Evolutionary conservation across 2,888 invertebrate species (phyloP).

Genomic region (Odontocolon sp.): DNA sequence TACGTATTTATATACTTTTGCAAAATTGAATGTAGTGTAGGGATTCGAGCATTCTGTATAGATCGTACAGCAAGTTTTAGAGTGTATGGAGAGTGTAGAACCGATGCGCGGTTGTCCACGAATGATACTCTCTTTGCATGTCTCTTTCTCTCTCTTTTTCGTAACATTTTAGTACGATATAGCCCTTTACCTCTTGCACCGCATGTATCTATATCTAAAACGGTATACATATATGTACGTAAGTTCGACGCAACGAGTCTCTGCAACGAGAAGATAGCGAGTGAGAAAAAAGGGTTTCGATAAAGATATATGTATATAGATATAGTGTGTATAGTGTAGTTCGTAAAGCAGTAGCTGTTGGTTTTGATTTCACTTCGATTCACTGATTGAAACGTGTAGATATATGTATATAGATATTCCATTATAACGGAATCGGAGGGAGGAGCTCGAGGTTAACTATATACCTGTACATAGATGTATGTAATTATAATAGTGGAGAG

Average conservation of each 20-base stretch:
- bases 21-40: slow-evolving; percentile 14
- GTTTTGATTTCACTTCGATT: slow-evolving; percentile 44
- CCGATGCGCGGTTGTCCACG: slow-evolving; percentile 67
- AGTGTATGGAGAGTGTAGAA: slow-evolving; percentile 68
- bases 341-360: slow-evolving; percentile 11
- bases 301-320: not conserved
- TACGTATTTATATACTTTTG: slow-evolving; percentile 25
- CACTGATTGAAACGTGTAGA: slow-evolving; percentile 22
- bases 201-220: no score
- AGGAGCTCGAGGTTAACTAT: not conserved
- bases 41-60: no score
- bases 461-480: slow-evolving; percentile 10
- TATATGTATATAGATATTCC: not conserved
- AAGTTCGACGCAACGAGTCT: no score
- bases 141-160: not conserved
- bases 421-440: slow-evolving; percentile 8
- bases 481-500: slow-evolving; percentile 5
- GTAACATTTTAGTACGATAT: no score
- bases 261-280: not conserved
- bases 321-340: no score
- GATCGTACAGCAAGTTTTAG: slow-evolving; percentile 39
- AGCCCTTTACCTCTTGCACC: no score
- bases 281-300: not conserved
- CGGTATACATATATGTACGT: no score
- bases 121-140: not conserved